These are phyloP conservation scores for Synergus itoensis DNA, from an alignment of 2,888 invertebrate genomes.

Conservation along the genomic window DNA sequence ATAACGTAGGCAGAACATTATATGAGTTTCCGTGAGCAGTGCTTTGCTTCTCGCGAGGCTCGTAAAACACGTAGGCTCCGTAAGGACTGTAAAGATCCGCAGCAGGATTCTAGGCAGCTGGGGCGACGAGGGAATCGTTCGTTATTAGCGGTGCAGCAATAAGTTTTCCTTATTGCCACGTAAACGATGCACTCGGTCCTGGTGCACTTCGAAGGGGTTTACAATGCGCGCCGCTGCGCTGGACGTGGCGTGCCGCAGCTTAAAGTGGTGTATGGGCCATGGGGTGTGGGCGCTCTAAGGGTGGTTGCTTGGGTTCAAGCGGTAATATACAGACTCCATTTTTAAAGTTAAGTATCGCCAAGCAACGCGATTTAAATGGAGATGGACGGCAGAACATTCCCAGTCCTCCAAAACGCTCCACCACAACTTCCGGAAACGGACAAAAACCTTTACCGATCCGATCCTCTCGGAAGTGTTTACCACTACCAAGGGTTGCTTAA, in stretches of 20 bases:
- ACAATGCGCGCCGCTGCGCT: background rate
- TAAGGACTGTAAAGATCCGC: background rate
- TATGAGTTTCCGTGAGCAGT: background rate
- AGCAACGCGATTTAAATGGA: conserved; percentile 70
- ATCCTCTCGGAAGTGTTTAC: background rate
- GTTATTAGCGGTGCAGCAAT: conserved; percentile 66
- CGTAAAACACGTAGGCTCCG: background rate
- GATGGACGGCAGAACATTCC: conserved; percentile 65
- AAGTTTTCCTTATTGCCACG: conserved; percentile 67
- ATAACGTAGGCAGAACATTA: background rate
- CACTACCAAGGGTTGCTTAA: background rate
- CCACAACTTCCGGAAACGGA: background rate
- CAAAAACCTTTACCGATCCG: background rate
- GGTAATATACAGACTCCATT: conserved; percentile 67
- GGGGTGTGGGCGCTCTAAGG: background rate
- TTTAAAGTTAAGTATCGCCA: conserved; percentile 68
- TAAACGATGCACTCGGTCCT: conserved; percentile 65
- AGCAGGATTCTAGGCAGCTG: background rate
- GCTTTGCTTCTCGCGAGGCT: background rate
- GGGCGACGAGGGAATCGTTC: conserved; percentile 64
- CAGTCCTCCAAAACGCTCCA: conserved; percentile 36
- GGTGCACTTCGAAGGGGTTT: background rate
- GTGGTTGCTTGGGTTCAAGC: background rate
- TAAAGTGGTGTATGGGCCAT: conserved; percentile 31
- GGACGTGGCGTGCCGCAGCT: conserved; percentile 20